Base-by-base conservation (phyloP, 2,888 invertebrate genomes). In the Andricus curvator region DNA sequence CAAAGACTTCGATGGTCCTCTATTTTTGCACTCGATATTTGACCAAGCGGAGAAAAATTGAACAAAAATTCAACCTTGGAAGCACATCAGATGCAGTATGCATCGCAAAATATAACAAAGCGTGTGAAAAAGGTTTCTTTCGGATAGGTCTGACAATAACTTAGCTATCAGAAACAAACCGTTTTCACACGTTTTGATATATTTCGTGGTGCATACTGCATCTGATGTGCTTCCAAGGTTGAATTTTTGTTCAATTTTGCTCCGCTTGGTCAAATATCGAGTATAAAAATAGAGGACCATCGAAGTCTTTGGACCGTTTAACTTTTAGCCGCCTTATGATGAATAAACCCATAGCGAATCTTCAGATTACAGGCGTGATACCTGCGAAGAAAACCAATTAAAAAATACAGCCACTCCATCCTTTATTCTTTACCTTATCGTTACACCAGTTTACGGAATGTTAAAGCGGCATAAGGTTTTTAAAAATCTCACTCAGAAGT, bases 11-110 rank as follows among this genome's bases (percentile, higher is more conserved):
- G n/a, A 56, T 56, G 17, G 60, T 78, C 74, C 66, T 20, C 15
- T 82, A 66, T 82, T 83, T 81, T 83, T 81, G 62, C 76, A 62
- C 79, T 77, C 77, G 79, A 82, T 82, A 81, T 83, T 83, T 83
- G 78, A 62, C 82, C 68, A 81, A 33, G 78, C 78, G 79, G 74
- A 80, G 74, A 77, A 81, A 78, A 70, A 17, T 48, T 74, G 67
- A 79, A 80, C 78, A 81, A 80, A 80, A 81, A 66, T 81, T 78
- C 5, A n/a, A 37, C 41, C 67, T 67, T 67, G n/a, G 2, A 41
- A 37, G 67, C 67, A 67, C 8, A n/a, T 20, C 65, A 29, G 37
- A 56, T 56, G 56, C 56, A 56, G 56, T 11, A 65, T 37, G 44
- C 48, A 25, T 9, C 22, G 20, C 56, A 2, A 56, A n/a, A 56